Percentiles rank a stretch among this genome's conserved stretches.
Evolutionary conservation across 2,888 invertebrate species (phyloP).

Genomic region (Drosophila prolongata): DNA sequence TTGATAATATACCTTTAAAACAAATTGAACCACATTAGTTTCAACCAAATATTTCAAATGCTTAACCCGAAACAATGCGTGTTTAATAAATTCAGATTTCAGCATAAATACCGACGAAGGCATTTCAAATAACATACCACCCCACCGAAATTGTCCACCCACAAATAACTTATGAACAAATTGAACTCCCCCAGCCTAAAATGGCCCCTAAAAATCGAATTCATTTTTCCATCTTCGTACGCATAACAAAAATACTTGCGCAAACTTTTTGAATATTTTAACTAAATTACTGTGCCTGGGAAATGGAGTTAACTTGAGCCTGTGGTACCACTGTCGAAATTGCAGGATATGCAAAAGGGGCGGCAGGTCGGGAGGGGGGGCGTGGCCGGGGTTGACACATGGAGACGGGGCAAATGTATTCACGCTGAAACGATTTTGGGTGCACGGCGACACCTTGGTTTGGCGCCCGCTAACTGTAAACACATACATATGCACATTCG

Average conservation of each 20-base stretch:
- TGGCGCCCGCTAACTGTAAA: conserved; percentile 79
- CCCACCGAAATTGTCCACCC: neutral
- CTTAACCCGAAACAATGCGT: conserved; percentile 13
- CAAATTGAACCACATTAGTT: conserved; percentile 3
- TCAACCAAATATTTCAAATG: conserved; percentile 7
- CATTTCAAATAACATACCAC: conserved; percentile 6
- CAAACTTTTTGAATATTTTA: conserved; percentile 44
- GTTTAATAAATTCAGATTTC: conserved; percentile 32
- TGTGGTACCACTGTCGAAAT: conserved; percentile 31
- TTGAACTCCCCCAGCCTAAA: neutral
- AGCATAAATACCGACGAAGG: conserved; percentile 20
- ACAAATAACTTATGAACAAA: conserved; percentile 17
- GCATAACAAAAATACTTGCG: conserved; percentile 33
- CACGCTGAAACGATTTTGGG: conserved; percentile 78
- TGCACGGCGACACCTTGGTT: conserved; percentile 79
- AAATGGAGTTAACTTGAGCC: conserved; percentile 17
- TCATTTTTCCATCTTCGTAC: conserved; percentile 30
- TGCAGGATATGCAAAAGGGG: conserved; percentile 25
- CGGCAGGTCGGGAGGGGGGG: conserved; percentile 27
- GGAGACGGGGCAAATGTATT: conserved; percentile 69
- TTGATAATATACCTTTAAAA: too few species aligned
- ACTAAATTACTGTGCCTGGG: conserved; percentile 41
- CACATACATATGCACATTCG: conserved; percentile 63
- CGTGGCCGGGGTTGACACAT: conserved; percentile 27
- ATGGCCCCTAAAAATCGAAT: conserved; percentile 28